Conservation (phyloP, 64 coral and sea anemone species). For the Dendrophyllia cribrosa region DNA sequence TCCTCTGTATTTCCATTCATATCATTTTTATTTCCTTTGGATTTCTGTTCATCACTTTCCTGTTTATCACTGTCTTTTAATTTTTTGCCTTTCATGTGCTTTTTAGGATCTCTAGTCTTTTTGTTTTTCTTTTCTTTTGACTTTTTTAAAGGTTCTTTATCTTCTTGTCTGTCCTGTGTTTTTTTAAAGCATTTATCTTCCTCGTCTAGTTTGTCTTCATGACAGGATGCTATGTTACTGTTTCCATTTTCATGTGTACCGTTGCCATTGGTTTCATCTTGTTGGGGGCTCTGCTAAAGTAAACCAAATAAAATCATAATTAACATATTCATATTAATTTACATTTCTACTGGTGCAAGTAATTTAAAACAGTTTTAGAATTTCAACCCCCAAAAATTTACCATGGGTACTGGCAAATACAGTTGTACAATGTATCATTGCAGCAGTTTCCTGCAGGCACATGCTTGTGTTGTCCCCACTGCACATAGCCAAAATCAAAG, state of each 20-base stretch:
- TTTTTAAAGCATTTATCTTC: background rate
- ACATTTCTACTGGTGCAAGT: too few relatives aligned
- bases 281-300: background rate
- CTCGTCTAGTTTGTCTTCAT: background rate
- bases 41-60: background rate
- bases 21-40: constrained; percentile 28
- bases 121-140: constrained; percentile 31
- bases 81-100: constrained; percentile 26
- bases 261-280: constrained; percentile 1
- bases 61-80: constrained; percentile 9
- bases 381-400: too few relatives aligned
- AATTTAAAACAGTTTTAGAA: too few relatives aligned
- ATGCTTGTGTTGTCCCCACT: too few relatives aligned
- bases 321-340: background rate
- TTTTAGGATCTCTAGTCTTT: constrained; percentile 36
- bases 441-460: too few relatives aligned
- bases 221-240: background rate
- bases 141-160: constrained; percentile 10
- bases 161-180: constrained; percentile 10
- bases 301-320: background rate
- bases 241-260: constrained; percentile 3
- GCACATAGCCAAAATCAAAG: too few relatives aligned
- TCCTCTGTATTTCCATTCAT: constrained; percentile 48
- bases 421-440: too few relatives aligned
- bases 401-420: too few relatives aligned